These are phyloP conservation scores for Anaspis maculata DNA, from an alignment of 2,888 invertebrate genomes.

Conservation along the genomic window DNA sequence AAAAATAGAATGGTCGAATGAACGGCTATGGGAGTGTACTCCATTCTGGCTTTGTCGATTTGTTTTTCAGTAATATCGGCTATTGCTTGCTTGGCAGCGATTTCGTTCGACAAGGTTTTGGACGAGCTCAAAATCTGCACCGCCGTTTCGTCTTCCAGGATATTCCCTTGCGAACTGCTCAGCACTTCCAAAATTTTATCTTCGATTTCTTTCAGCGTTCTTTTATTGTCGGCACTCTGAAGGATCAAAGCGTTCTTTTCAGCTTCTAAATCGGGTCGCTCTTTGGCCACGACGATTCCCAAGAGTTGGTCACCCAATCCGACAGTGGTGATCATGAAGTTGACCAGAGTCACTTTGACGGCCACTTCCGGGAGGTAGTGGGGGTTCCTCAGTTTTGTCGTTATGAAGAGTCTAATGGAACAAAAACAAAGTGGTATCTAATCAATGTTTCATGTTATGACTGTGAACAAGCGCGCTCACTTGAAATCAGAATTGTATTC, in stretches of 20 bases:
- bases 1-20: constrained; percentile 89
- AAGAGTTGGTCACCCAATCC: constrained; percentile 86
- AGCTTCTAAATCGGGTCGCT: constrained; percentile 84
- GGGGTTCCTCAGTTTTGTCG: constrained; percentile 87
- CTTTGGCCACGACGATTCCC: constrained; percentile 84
- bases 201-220: constrained; percentile 77
- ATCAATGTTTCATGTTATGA: too few relatives aligned
- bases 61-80: constrained; percentile 85
- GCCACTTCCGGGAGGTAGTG: constrained; percentile 92
- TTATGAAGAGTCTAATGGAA: constrained; percentile 90
- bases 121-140: constrained; percentile 84
- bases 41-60: constrained; percentile 76
- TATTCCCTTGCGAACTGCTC: constrained; percentile 64
- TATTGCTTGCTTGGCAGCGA: constrained; percentile 80
- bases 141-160: constrained; percentile 87
- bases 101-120: constrained; percentile 83
- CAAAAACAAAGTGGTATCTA: too few relatives aligned
- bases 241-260: constrained; percentile 82
- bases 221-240: constrained; percentile 77
- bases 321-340: constrained; percentile 85
- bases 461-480: too few relatives aligned
- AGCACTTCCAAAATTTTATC: constrained; percentile 79
- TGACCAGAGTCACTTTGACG: constrained; percentile 82
- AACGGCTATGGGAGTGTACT: constrained; percentile 83
- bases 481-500: constrained; percentile 82